Evolutionary conservation across 23 tunicate species (phyloP).

Genomic region (Ascidia mentula): DNA sequence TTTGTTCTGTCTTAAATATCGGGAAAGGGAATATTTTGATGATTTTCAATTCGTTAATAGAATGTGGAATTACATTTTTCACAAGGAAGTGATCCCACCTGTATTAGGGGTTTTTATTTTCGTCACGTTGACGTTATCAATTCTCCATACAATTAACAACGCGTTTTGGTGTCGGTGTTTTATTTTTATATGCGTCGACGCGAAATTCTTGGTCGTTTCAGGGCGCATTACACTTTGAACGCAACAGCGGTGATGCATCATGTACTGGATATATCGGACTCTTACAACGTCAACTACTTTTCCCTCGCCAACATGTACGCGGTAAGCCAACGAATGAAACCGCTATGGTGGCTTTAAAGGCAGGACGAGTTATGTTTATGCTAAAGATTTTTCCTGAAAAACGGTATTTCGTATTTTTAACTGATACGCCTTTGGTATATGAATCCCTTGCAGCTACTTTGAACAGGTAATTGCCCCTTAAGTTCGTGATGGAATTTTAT

Average conservation of each 20-base stretch:
- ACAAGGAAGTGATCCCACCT: no score
- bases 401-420: not conserved
- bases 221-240: slow-evolving; percentile 78
- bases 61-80: not conserved
- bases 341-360: no score
- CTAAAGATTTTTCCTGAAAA: not conserved
- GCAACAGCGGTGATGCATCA: slow-evolving; percentile 83
- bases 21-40: no score
- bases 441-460: not conserved
- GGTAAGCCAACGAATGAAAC: slow-evolving; percentile 21
- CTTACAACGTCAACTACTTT: slow-evolving; percentile 56
- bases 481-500: no score
- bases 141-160: not conserved
- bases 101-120: no score
- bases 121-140: no score
- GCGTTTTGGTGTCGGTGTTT: not conserved
- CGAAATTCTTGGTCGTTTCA: no score
- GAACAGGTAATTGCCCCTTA: no score
- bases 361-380: not conserved
- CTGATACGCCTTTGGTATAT: not conserved
- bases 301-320: slow-evolving; percentile 84
- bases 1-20: no score
- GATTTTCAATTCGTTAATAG: not conserved
- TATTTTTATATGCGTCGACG: not conserved
- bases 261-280: slow-evolving; percentile 75